Percentiles rank a stretch among this genome's conserved stretches.
Conservation (phyloP, 2,888 invertebrate genomes). For the Ferdinandea cuprea region DNA sequence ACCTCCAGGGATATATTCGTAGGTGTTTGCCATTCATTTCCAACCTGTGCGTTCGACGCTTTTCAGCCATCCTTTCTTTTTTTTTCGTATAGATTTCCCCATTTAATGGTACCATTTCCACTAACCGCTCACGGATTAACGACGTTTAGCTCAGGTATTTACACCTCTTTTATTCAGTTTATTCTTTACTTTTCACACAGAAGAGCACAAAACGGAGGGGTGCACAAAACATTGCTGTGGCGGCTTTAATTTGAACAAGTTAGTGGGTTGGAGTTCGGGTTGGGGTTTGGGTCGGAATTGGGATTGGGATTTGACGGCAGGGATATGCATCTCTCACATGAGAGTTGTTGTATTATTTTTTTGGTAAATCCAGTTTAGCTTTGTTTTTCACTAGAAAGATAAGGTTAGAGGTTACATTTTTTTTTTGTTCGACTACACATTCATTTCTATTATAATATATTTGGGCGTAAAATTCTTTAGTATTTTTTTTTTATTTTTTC, state of each 20-base stretch:
- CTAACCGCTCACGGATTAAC: slow-evolving; percentile 54
- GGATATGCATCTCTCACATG: neutral
- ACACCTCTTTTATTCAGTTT: slow-evolving; percentile 21
- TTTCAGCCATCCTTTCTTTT: slow-evolving; percentile 15
- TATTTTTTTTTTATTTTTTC: slow-evolving; percentile 34
- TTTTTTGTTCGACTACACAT: slow-evolving; percentile 23
- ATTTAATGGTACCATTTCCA: slow-evolving; percentile 34
- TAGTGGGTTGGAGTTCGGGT: too few relatives aligned
- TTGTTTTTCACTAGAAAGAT: slow-evolving; percentile 1
- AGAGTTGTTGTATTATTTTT: slow-evolving; percentile 44
- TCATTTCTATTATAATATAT: slow-evolving; percentile 28
- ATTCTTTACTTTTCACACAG: slow-evolving; percentile 10
- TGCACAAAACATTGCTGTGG: slow-evolving; percentile 14
- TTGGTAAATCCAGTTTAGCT: slow-evolving; percentile 54
- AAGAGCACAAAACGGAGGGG: neutral
- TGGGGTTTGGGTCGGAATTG: too few relatives aligned
- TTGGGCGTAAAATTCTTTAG: slow-evolving; percentile 22
- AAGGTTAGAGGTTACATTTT: slow-evolving; percentile 27
- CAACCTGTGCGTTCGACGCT: slow-evolving; percentile 10
- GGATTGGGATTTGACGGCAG: too few relatives aligned
- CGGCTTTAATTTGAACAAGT: slow-evolving; percentile 40
- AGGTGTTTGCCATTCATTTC: slow-evolving; percentile 21
- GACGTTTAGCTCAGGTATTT: slow-evolving; percentile 44
- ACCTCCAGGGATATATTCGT: slow-evolving; percentile 10
- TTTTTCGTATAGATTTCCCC: slow-evolving; percentile 30